These are phyloP conservation scores for Acropora tenuis DNA, from an alignment of 64 coral and sea anemone genomes.

Conservation along the genomic window DNA sequence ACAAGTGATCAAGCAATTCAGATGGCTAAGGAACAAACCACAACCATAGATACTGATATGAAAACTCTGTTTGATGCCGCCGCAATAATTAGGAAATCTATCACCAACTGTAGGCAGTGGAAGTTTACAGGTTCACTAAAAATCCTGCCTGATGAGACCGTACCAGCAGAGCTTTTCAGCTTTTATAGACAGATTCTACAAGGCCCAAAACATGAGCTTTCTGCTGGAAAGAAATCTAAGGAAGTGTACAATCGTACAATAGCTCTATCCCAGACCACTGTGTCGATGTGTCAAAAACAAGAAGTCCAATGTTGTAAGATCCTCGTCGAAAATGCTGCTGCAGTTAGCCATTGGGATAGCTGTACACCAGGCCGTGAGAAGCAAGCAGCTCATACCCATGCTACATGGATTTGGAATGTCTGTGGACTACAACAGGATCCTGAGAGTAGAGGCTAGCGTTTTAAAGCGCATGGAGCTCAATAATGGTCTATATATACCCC, in stretches of 20 bases:
- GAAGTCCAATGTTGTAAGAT: slow-evolving; percentile 43
- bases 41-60: slow-evolving; percentile 58
- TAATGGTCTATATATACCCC: slow-evolving; percentile 60
- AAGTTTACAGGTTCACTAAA: slow-evolving; percentile 60
- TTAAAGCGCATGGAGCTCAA: slow-evolving; percentile 55
- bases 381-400: slow-evolving; percentile 57
- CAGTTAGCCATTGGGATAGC: slow-evolving; percentile 59
- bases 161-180: slow-evolving; percentile 41
- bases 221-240: slow-evolving; percentile 50
- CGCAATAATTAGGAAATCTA: slow-evolving; percentile 54
- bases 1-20: slow-evolving; percentile 34
- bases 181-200: slow-evolving; percentile 46
- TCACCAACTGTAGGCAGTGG: slow-evolving; percentile 49
- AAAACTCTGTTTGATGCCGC: slow-evolving; percentile 71
- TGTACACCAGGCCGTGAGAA: slow-evolving; percentile 61
- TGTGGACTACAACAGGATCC: slow-evolving; percentile 60
- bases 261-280: slow-evolving; percentile 53
- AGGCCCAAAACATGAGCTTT: slow-evolving; percentile 46
- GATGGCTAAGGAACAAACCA: slow-evolving; percentile 37
- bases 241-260: slow-evolving; percentile 57
- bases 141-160: slow-evolving; percentile 34
- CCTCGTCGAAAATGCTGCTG: slow-evolving; percentile 16
- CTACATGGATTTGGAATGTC: slow-evolving; percentile 77
- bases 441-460: slow-evolving; percentile 50
- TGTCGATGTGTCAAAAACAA: slow-evolving; percentile 58